Evolutionary conservation across 2,797 vertebrate genomes (phyloP).

Genomic region (Siniperca obscura): DNA sequence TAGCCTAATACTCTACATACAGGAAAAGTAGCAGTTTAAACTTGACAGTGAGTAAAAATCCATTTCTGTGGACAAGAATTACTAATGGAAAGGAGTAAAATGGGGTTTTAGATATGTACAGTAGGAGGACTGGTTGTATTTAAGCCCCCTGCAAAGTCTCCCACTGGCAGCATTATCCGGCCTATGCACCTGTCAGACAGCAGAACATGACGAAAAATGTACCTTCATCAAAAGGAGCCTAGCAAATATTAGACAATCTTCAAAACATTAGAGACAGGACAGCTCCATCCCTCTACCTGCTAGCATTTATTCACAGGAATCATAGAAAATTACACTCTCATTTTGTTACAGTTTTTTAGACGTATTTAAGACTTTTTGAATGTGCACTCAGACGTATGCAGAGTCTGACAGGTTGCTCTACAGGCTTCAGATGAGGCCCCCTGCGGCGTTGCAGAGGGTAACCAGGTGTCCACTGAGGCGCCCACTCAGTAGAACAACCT

Average conservation of each 20-base stretch:
- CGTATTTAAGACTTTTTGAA: slow-evolving; percentile 49
- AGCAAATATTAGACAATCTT: slow-evolving; percentile 69
- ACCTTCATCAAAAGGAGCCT: slow-evolving; percentile 70
- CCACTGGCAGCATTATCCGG: slow-evolving; percentile 80
- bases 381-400: slow-evolving; percentile 3
- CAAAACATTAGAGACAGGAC: slow-evolving; percentile 64
- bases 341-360: slow-evolving; percentile 43
- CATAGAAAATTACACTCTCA: slow-evolving; percentile 44
- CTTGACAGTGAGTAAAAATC: slow-evolving; percentile 81
- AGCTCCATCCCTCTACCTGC: slow-evolving; percentile 65
- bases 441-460: slow-evolving; percentile 78
- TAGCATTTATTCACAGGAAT: slow-evolving; percentile 57
- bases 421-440: slow-evolving; percentile 78
- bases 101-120: slow-evolving; percentile 83
- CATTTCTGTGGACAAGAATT: slow-evolving; percentile 81
- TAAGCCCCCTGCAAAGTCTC: slow-evolving; percentile 82
- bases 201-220: slow-evolving; percentile 71
- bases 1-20: slow-evolving; percentile 76
- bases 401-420: slow-evolving; percentile 65
- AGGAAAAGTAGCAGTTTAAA: slow-evolving; percentile 75
- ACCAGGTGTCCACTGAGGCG: slow-evolving; percentile 88
- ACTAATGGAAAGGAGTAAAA: slow-evolving; percentile 81
- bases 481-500: slow-evolving; percentile 86
- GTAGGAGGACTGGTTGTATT: slow-evolving; percentile 81
- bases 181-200: slow-evolving; percentile 81